Percentiles rank a stretch among this genome's conserved stretches.
These are phyloP conservation scores for Pluvialis apricaria DNA, from an alignment of 2,113 vertebrate genomes.

Conservation along the genomic window DNA sequence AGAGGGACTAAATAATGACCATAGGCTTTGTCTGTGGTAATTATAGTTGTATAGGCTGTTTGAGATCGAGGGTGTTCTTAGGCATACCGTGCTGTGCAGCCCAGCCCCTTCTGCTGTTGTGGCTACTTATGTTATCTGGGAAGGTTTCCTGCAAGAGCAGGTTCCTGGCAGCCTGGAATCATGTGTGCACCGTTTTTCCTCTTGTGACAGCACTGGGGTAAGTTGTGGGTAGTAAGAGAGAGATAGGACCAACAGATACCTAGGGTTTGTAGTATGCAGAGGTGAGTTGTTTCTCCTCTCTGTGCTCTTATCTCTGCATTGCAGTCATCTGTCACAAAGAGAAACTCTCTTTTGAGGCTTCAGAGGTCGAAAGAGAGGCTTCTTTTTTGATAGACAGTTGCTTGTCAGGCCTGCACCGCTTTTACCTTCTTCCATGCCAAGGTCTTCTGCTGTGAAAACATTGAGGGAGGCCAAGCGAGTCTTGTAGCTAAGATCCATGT, in stretches of 20 bases:
- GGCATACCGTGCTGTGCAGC: background rate
- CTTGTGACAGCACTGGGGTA: background rate
- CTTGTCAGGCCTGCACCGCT: background rate
- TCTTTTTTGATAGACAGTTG: background rate
- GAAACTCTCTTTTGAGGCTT: background rate
- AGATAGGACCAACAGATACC: background rate
- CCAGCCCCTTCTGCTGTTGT: background rate
- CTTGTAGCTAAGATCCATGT: background rate
- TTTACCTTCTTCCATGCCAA: background rate
- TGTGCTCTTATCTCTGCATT: background rate
- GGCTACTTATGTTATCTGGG: background rate
- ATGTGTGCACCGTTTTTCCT: background rate
- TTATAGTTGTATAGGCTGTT: background rate
- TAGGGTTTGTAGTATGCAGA: background rate
- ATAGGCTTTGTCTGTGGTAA: background rate
- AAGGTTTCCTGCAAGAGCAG: background rate
- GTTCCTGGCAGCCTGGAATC: background rate
- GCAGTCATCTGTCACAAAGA: background rate
- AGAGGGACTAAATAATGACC: background rate
- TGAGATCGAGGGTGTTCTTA: background rate
- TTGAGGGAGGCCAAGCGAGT: background rate
- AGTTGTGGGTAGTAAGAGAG: background rate
- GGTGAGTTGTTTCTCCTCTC: background rate
- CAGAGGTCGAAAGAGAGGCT: background rate
- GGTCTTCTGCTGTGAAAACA: background rate